phyloP scores from a whole-genome alignment of 1,140 invertebrate genomes.

The Drosophila ogumai region DNA sequence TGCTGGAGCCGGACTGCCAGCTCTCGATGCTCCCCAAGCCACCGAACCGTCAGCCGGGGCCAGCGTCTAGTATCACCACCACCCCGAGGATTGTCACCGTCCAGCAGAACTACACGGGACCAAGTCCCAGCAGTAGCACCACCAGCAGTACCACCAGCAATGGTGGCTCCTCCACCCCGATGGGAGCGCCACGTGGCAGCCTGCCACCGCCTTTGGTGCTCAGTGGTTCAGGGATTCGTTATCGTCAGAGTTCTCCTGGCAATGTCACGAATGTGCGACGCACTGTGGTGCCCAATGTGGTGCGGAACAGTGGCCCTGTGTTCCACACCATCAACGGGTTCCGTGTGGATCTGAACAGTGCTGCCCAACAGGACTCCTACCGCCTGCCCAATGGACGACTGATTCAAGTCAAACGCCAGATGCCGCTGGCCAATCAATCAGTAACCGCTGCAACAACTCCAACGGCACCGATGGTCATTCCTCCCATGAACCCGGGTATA shows the following conservation, averaged over 20 bases:
- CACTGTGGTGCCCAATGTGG: conserved; percentile 59
- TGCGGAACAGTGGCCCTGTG: conserved; percentile 62
- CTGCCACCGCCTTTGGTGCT: conserved; percentile 75
- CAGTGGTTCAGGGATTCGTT: conserved; percentile 70
- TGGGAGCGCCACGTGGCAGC: conserved; percentile 38
- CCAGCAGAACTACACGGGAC: conserved; percentile 69
- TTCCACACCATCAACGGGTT: conserved; percentile 84
- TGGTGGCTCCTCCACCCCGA: background rate
- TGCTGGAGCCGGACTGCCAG: conserved; percentile 82
- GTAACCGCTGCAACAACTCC: background rate
- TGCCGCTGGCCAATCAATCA: conserved; percentile 32
- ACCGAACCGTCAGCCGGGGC: background rate
- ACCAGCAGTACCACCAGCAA: conserved; percentile 18
- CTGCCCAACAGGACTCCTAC: conserved; percentile 81
- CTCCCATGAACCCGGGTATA: conserved; percentile 31
- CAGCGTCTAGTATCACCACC: conserved; percentile 35
- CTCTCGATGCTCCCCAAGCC: conserved; percentile 63
- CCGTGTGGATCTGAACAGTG: conserved; percentile 83
- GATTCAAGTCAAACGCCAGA: conserved; percentile 82
- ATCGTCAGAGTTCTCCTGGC: conserved; percentile 48
- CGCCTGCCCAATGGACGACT: conserved; percentile 81
- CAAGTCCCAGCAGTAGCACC: conserved; percentile 25
- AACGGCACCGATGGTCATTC: conserved; percentile 13
- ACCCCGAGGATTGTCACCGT: conserved; percentile 73
- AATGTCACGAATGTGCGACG: conserved; percentile 35